phyloP scores from a whole-genome alignment of 1,140 invertebrate genomes.

The Apocrypta bakeri region DNA sequence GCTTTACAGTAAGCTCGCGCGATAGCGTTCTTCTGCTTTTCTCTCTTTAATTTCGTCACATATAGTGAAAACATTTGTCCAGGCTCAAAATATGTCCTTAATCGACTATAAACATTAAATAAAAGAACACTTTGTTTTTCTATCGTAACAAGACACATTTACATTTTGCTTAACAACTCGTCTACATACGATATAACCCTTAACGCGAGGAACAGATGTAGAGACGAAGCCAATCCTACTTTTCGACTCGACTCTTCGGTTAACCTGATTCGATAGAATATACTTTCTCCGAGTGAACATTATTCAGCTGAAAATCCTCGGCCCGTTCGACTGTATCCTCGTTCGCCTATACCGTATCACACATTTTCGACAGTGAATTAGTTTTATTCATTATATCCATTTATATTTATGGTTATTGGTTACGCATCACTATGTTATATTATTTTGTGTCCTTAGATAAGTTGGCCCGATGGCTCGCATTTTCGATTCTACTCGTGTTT shows the following conservation, averaged over 20 bases:
- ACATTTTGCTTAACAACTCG: slow-evolving; percentile 15
- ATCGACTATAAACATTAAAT: slow-evolving; percentile 13
- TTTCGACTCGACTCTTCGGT: background rate
- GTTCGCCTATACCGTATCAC: slow-evolving; percentile 25
- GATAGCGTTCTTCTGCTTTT: too few species aligned
- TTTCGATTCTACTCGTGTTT: background rate
- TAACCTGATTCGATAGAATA: background rate
- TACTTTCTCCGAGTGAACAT: background rate
- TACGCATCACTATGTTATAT: background rate
- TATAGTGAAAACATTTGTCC: slow-evolving; percentile 19
- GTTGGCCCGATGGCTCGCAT: slow-evolving; percentile 7
- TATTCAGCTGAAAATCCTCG: background rate
- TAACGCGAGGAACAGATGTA: background rate
- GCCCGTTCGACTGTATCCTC: background rate
- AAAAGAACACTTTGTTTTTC: slow-evolving; percentile 26
- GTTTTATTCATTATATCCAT: background rate
- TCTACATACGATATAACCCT: slow-evolving; percentile 20
- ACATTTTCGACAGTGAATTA: slow-evolving; percentile 41
- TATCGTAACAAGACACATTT: slow-evolving; percentile 20
- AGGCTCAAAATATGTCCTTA: slow-evolving; percentile 36
- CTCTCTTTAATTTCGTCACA: background rate
- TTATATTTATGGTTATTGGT: background rate
- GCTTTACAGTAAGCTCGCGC: too few species aligned
- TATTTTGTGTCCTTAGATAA: background rate
- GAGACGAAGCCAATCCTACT: background rate